Evolutionary conservation across 2,888 invertebrate genomes (phyloP), one percentile per base, ranked within the genome.

Genomic region (Ecliptopera silaceata): DNA sequence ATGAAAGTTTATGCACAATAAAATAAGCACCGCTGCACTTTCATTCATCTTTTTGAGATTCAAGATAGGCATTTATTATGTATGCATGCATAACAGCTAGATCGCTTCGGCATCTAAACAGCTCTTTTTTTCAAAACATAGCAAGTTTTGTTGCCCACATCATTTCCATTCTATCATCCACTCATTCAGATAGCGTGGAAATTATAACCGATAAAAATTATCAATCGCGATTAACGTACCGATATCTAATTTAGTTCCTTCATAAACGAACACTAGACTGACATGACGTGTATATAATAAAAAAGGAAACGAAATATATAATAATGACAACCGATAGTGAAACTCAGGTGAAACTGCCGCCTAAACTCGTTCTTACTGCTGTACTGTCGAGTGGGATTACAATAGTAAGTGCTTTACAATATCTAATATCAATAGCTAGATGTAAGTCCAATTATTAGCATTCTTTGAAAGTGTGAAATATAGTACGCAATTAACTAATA

Each of bases 141-240:
- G n/a, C 26, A 4, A 32, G 11, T 13, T 6, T 15, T 20, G 26
- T 8, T 32, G 13, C 18, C 20, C 12, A 22, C 12, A 20, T 18
- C 47, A 47, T 46, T 53, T 41, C 49, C 53, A 59, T 54, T 56
- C 51, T 52, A 56, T 54, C 62, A 39, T 39, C 64, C 39, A 48
- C 60, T 59, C 56, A 48, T 61, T 49, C 58, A 56, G 63, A 64
- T 66, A 65, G 53, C 32, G 52, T 53, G 47, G n/a, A 61, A 71
- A 79, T 79, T 82, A 82, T 74, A 80, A 72, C 65, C 74, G 86
- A 86, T 86, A 86, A 84, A 80, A 84, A 86, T 86, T 86, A 86
- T 86, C 86, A 77, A 75, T 66, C 70, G 68, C 75, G 84, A 86
- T 82, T 85, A 84, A 79, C 72, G 62, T 55, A 54, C 59, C 68